Percentiles rank a stretch among this genome's conserved stretches.
Evolutionary conservation across 2,888 invertebrate genomes (phyloP).

Genomic region (Tolmerus cingulatus): DNA sequence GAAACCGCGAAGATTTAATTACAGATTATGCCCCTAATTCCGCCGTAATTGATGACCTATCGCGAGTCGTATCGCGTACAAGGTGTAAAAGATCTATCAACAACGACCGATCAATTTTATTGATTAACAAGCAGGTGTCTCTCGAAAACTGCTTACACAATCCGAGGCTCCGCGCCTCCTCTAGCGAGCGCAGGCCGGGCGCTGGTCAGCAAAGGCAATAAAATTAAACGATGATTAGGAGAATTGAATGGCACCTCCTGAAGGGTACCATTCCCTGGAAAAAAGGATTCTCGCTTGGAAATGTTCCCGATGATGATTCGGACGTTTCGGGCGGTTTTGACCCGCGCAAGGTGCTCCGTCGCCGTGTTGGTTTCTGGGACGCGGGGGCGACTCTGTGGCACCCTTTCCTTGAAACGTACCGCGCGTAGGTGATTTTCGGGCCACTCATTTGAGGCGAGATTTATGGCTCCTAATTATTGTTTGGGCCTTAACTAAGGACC

Average conservation of each 20-base stretch:
- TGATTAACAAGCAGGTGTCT: constrained; percentile 42
- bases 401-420: not conserved
- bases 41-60: constrained; percentile 27
- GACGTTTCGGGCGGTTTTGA: not conserved
- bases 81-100: constrained; percentile 43
- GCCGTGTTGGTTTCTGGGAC: not conserved
- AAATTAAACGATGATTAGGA: constrained; percentile 40
- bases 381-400: not conserved
- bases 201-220: constrained; percentile 6
- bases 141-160: constrained; percentile 12
- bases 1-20: constrained; percentile 27
- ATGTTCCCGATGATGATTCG: constrained; percentile 18
- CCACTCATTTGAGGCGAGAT: constrained; percentile 18
- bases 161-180: not conserved
- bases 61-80: not conserved
- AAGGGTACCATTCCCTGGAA: constrained; percentile 19
- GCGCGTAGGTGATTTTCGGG: constrained; percentile 3
- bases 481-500: not conserved
- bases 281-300: constrained; percentile 13
- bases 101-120: constrained; percentile 35
- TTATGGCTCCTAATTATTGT: constrained; percentile 21
- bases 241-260: constrained; percentile 28
- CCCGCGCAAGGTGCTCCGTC: not conserved
- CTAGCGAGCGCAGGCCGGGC: not conserved
- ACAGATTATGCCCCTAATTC: constrained; percentile 32